A percentile compares a stretch with the other conserved stretches of the same genome.
Conservation (phyloP, 2,888 invertebrate genomes). For the Ochropleura plecta region DNA sequence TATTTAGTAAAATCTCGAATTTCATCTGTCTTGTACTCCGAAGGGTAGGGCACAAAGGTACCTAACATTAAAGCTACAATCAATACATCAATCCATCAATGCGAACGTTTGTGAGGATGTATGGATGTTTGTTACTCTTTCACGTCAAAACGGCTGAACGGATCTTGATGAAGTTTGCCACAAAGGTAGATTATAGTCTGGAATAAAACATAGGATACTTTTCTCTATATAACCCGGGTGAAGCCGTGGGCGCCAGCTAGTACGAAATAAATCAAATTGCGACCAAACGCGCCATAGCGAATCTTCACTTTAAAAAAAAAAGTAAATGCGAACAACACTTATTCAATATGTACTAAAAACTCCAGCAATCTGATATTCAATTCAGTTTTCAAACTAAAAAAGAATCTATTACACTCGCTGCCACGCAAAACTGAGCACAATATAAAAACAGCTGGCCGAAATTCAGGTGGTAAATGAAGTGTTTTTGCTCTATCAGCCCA, state of each 20-base stretch:
- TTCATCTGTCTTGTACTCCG: background rate
- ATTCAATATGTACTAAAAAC: constrained; percentile 53
- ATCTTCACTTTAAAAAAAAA: constrained; percentile 16
- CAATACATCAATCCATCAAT: no score
- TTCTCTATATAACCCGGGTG: no score
- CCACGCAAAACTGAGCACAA: constrained; percentile 68
- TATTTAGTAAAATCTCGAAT: background rate
- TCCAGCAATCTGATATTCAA: constrained; percentile 48
- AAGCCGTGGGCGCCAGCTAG: background rate
- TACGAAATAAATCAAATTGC: constrained; percentile 21
- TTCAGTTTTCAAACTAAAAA: constrained; percentile 54
- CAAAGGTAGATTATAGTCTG: no score
- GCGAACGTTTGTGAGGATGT: no score
- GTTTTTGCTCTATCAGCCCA: constrained; percentile 68
- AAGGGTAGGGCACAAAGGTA: no score
- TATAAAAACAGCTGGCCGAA: constrained; percentile 67
- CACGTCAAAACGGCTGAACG: no score
- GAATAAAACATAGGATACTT: no score
- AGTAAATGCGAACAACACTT: constrained; percentile 31
- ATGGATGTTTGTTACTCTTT: no score
- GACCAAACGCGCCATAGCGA: constrained; percentile 21
- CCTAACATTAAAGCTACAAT: no score
- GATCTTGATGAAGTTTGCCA: no score
- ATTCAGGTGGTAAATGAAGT: constrained; percentile 73
- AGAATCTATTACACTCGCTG: constrained; percentile 70